Conservation (phyloP, 2,797 vertebrate species). For the Tangara arthus region DNA sequence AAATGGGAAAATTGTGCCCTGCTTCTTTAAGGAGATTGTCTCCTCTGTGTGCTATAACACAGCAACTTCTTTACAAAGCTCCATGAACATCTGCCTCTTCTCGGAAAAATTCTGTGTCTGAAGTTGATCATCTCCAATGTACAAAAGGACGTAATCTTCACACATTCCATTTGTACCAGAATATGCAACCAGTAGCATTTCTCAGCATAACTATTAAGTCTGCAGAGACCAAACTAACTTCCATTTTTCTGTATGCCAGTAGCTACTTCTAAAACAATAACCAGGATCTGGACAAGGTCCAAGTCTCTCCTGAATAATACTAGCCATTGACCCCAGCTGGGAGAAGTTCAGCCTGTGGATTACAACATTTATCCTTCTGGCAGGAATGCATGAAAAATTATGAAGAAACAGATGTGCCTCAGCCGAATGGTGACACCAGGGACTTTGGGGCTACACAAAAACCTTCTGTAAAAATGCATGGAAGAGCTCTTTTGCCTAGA, state of each 20-base stretch:
- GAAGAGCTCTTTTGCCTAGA: background rate
- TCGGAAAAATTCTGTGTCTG: background rate
- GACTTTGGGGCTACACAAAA: background rate
- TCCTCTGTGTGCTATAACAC: background rate
- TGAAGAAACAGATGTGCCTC: background rate
- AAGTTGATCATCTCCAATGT: background rate
- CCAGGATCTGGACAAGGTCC: background rate
- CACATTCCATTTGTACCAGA: background rate
- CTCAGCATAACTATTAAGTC: background rate
- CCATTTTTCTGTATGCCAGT: background rate
- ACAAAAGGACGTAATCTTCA: background rate
- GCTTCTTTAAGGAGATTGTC: background rate
- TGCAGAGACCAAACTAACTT: background rate
- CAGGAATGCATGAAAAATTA: background rate
- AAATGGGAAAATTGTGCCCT: background rate
- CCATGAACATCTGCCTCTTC: background rate
- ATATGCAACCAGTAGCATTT: background rate
- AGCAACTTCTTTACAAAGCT: background rate
- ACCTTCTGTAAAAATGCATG: background rate
- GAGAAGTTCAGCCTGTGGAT: background rate
- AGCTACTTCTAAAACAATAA: background rate
- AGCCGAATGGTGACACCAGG: background rate
- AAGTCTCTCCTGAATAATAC: background rate
- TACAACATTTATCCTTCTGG: background rate
- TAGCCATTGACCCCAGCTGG: background rate